Percentiles rank a stretch among this genome's conserved stretches.
Conservation (phyloP, 2,888 invertebrate species). For the Lacanobia oleracea region DNA sequence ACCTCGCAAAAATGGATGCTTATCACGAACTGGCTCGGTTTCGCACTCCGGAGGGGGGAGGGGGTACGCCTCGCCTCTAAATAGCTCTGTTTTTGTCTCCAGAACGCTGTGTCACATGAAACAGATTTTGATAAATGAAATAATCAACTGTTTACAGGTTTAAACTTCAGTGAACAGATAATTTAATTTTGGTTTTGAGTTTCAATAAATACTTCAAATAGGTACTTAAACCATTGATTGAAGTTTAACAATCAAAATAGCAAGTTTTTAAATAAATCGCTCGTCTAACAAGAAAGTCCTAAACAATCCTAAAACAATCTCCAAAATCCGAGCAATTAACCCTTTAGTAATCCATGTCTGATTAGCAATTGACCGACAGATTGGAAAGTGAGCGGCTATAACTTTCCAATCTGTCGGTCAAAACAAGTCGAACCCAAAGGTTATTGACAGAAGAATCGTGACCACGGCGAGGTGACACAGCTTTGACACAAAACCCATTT, state of each 20-base stretch:
- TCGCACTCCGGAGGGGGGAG: constrained; percentile 2
- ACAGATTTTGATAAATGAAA: constrained; percentile 56
- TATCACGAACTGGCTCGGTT: constrained; percentile 75
- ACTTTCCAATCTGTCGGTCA: constrained; percentile 45
- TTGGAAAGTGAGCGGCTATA: too few relatives aligned
- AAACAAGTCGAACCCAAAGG: constrained; percentile 30
- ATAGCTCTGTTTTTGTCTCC: constrained; percentile 75
- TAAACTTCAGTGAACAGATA: constrained; percentile 11
- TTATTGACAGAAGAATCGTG: constrained; percentile 42
- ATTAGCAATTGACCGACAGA: constrained; percentile 52
- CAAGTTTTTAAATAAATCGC: constrained; percentile 43
- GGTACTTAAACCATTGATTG: constrained; percentile 5
- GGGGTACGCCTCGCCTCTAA: constrained; percentile 52
- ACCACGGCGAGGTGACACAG: constrained; percentile 33
- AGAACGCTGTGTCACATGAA: constrained; percentile 36
- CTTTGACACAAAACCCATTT: constrained; percentile 43
- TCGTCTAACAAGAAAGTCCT: constrained; percentile 24
- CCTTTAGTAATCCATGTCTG: constrained; percentile 52
- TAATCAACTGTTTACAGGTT: constrained; percentile 19
- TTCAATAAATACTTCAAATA: constrained; percentile 15
- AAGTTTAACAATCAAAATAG: constrained; percentile 29
- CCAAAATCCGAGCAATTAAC: constrained; percentile 34
- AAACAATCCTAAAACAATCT: constrained; percentile 45
- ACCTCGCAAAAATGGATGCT: constrained; percentile 76
- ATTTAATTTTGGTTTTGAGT: constrained; percentile 24